A percentile compares a stretch with the other conserved stretches of the same genome.
phyloP scores from a whole-genome alignment of 2,113 vertebrate species.

The Nannobrachium achirus region DNA sequence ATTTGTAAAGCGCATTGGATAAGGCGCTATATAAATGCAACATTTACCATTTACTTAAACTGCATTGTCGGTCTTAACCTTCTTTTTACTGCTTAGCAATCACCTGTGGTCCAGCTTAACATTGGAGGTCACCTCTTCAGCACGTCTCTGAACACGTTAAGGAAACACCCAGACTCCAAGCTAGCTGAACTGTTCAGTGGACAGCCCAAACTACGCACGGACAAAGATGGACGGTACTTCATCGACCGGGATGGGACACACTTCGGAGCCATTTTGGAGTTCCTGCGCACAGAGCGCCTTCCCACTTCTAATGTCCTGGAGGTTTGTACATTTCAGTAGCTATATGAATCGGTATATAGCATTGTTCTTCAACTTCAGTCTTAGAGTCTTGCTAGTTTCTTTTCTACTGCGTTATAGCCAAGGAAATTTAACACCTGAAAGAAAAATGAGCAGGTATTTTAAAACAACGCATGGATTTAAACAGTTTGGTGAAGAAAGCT shows the following conservation, averaged over 20 bases:
- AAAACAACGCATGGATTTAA: too few species aligned
- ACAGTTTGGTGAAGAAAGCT: too few species aligned
- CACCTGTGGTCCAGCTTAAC: conserved; percentile 84
- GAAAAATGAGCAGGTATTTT: too few species aligned
- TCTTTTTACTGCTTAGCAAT: conserved; percentile 59
- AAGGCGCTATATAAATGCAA: too few species aligned
- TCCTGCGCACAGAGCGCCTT: conserved; percentile 83
- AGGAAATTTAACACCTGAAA: too few species aligned
- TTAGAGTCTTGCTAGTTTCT: too few species aligned
- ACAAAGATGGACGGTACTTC: conserved; percentile 85
- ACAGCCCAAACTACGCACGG: conserved; percentile 66
- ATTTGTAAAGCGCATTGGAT: too few species aligned
- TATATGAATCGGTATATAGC: too few species aligned
- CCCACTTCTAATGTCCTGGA: conserved; percentile 82
- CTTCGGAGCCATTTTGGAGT: conserved; percentile 88
- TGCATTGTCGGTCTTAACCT: too few species aligned
- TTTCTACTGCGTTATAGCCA: too few species aligned
- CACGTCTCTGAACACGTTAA: conserved; percentile 83
- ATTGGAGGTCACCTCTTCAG: conserved; percentile 87
- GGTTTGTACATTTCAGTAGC: conserved; percentile 31
- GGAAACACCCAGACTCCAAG: conserved; percentile 83
- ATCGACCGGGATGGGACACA: conserved; percentile 86
- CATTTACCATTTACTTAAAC: too few species aligned
- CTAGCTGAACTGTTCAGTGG: conserved; percentile 84
- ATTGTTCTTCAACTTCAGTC: too few species aligned